Percentiles rank a stretch among this genome's conserved stretches.
These are phyloP conservation scores for Montifringilla adamsi DNA, from an alignment of 2,113 vertebrate species.

Conservation along the genomic window DNA sequence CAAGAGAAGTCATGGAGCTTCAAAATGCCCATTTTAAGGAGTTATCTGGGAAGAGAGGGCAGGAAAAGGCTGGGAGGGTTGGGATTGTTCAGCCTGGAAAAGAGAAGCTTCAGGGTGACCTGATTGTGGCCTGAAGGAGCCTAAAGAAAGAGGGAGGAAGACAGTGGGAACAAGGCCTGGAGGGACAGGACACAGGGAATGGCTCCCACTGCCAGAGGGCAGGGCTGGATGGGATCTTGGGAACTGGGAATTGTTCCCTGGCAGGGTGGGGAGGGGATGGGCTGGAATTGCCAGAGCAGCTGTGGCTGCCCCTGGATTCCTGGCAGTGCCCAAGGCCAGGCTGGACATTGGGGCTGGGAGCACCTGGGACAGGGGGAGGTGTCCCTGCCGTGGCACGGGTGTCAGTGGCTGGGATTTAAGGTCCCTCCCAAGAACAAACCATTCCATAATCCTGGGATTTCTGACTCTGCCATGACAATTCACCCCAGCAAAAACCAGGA, in stretches of 20 bases:
- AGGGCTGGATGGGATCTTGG: background rate
- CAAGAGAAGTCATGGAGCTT: background rate
- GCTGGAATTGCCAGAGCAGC: background rate
- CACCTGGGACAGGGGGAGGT: background rate
- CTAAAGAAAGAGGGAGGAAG: background rate
- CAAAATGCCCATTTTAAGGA: background rate
- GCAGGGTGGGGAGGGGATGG: background rate
- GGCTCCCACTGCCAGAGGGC: background rate
- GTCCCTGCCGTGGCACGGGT: background rate
- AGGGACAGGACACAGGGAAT: background rate
- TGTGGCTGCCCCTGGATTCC: background rate
- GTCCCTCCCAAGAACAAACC: background rate
- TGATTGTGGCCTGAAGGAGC: background rate
- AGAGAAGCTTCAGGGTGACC: background rate
- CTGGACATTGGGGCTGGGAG: background rate
- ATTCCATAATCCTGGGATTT: background rate
- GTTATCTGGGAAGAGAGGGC: background rate
- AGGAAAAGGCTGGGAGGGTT: background rate
- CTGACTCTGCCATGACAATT: background rate
- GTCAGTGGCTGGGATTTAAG: rapidly evolving
- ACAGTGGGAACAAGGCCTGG: rapidly evolving
- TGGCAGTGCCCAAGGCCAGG: background rate
- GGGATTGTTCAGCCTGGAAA: background rate
- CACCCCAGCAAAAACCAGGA: background rate
- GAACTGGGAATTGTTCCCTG: background rate